Conservation (phyloP, 2,113 vertebrate species). For the Albula goreensis region DNA sequence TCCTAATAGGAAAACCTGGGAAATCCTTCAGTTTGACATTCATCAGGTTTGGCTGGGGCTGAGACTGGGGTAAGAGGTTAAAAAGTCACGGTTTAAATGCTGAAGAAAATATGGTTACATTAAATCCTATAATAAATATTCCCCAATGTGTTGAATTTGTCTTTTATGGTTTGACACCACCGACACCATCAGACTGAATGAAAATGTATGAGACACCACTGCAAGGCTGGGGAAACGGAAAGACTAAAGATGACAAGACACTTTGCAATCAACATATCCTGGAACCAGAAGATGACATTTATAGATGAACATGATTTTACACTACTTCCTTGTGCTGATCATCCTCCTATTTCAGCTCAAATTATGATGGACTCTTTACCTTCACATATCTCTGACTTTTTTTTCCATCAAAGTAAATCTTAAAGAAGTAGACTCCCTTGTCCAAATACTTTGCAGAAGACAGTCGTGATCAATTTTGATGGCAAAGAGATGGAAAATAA, state of each 20-base stretch:
- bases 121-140: not conserved
- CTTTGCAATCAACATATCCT: not conserved
- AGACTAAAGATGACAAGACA: not conserved
- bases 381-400: not conserved
- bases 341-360: not conserved
- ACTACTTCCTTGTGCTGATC: not conserved
- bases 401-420: not conserved
- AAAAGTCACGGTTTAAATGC: not conserved
- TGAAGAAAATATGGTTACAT: not conserved
- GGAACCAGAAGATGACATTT: not conserved
- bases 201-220: not conserved
- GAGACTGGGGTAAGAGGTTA: too few relatives aligned
- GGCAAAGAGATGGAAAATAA: too few relatives aligned
- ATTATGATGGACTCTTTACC: not conserved
- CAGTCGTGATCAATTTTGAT: too few relatives aligned
- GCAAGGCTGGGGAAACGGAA: not conserved
- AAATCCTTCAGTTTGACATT: not conserved
- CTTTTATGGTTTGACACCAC: not conserved
- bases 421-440: not conserved
- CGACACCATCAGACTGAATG: not conserved
- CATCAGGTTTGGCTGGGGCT: too few relatives aligned
- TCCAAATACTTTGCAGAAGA: too few relatives aligned
- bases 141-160: not conserved
- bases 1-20: not conserved
- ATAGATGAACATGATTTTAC: not conserved